Evolutionary conservation across 1,140 invertebrate species (phyloP).

Genomic region (Choristoneura fumiferana): DNA sequence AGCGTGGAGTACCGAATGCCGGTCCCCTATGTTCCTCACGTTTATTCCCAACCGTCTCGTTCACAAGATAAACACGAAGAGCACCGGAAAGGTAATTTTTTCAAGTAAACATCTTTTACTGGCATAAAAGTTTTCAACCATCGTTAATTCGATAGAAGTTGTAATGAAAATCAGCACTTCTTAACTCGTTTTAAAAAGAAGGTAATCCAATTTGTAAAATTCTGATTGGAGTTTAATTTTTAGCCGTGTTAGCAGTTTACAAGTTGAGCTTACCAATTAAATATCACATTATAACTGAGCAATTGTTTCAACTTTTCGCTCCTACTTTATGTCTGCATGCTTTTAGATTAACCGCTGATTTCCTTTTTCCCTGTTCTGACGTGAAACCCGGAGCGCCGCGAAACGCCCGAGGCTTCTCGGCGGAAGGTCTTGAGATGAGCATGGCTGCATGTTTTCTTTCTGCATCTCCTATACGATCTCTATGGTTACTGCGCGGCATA

Average conservation of each 20-base stretch:
- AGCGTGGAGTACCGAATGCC: conserved; percentile 35
- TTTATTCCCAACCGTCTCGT: not conserved
- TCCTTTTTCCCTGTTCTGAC: conserved; percentile 44
- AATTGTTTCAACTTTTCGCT: conserved; percentile 41
- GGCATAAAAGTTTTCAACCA: conserved; percentile 10
- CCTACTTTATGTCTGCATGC: conserved; percentile 74
- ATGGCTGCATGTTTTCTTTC: conserved; percentile 71
- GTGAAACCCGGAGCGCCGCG: conserved; percentile 36
- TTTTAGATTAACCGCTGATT: conserved; percentile 52
- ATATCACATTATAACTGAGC: conserved; percentile 1
- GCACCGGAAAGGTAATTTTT: conserved; percentile 8
- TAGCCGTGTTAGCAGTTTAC: conserved; percentile 11
- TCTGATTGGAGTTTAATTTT: conserved; percentile 25
- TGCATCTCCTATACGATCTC: conserved; percentile 75
- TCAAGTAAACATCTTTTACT: not conserved
- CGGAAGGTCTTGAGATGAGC: conserved; percentile 53
- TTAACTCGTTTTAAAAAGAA: conserved; percentile 22
- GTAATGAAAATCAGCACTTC: conserved; percentile 18
- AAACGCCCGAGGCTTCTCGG: conserved; percentile 33
- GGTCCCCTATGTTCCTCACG: not conserved
- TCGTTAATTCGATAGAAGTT: conserved; percentile 14
- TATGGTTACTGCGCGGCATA: conserved; percentile 78
- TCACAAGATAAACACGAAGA: conserved; percentile 10
- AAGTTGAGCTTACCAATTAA: conserved; percentile 9
- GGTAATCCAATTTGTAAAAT: conserved; percentile 28